Conservation (phyloP, 2,113 vertebrate species). For the Microtus montanus region DNA sequence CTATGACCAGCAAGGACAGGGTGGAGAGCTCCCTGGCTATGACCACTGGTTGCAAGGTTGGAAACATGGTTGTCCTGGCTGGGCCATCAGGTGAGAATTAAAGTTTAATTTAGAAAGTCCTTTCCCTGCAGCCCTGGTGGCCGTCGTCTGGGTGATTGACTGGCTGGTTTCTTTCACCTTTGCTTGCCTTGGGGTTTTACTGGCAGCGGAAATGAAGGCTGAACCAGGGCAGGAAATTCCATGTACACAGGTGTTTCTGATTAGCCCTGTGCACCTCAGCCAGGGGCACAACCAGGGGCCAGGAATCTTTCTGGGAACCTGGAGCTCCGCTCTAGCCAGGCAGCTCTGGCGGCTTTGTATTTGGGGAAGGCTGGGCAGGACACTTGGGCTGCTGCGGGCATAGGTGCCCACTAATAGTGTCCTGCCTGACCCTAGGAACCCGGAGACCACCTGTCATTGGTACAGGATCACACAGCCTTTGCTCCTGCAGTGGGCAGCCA, state of each 20-base stretch:
- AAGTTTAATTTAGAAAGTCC: constrained; percentile 90
- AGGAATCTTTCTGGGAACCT: constrained; percentile 57
- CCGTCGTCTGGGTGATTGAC: constrained; percentile 89
- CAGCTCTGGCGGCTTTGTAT: neutral
- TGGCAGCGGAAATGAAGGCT: constrained; percentile 91
- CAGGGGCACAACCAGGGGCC: constrained; percentile 77
- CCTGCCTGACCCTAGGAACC: neutral
- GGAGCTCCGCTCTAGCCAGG: neutral
- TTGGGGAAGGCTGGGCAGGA: neutral
- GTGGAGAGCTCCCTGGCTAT: constrained; percentile 75
- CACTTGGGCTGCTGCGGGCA: neutral
- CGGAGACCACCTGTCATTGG: neutral
- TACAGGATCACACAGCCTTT: neutral
- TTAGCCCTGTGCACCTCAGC: constrained; percentile 85
- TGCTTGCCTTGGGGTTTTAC: constrained; percentile 88
- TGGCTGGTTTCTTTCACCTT: constrained; percentile 90
- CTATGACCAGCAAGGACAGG: constrained; percentile 71
- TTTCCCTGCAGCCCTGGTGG: constrained; percentile 84
- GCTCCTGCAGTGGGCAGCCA: neutral
- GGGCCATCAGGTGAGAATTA: constrained; percentile 90
- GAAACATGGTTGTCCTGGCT: constrained; percentile 81
- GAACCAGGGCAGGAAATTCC: constrained; percentile 91
- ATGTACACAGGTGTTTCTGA: constrained; percentile 91
- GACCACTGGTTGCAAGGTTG: constrained; percentile 76
- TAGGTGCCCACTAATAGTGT: too few relatives aligned